phyloP scores from a whole-genome alignment of 2,113 vertebrate genomes.

The Limnothrissa miodon region DNA sequence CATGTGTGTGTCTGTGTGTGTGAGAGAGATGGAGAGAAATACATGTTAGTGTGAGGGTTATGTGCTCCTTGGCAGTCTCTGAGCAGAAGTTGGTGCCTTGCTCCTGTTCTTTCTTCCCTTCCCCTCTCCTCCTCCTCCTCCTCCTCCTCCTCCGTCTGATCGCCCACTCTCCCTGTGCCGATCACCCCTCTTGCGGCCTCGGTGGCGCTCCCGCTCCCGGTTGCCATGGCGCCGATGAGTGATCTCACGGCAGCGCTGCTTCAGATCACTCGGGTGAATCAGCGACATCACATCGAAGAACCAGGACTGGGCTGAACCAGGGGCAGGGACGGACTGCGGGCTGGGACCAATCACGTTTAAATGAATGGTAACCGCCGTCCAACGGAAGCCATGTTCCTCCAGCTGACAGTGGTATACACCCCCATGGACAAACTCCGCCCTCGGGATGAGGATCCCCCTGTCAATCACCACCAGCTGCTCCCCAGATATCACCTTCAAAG shows the following conservation, averaged over 20 bases:
- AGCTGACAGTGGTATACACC: slow-evolving; percentile 78
- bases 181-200: slow-evolving; percentile 58
- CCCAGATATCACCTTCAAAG: slow-evolving; percentile 65
- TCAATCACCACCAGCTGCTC: slow-evolving; percentile 75
- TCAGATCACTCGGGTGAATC: slow-evolving; percentile 65
- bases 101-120: slow-evolving; percentile 76
- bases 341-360: slow-evolving; percentile 68
- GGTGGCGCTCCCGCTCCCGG: slow-evolving; percentile 50
- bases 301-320: slow-evolving; percentile 56
- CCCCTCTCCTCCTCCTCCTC: slow-evolving; percentile 50
- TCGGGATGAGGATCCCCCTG: slow-evolving; percentile 72
- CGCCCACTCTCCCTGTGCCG: slow-evolving; percentile 59
- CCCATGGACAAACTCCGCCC: slow-evolving; percentile 66
- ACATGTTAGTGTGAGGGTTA: slow-evolving; percentile 40
- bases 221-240: slow-evolving; percentile 62
- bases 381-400: slow-evolving; percentile 77
- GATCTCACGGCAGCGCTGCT: slow-evolving; percentile 68
- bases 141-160: too few species aligned
- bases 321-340: slow-evolving; percentile 40
- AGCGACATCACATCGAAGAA: slow-evolving; percentile 71
- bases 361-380: slow-evolving; percentile 72
- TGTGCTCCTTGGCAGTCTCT: slow-evolving; percentile 70
- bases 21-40: not conserved
- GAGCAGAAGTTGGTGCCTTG: slow-evolving; percentile 60
- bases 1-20: slow-evolving; percentile 3